A percentile compares a stretch with the other conserved stretches of the same genome.
Evolutionary conservation across 2,113 vertebrate species (phyloP).

Genomic region (Zosterops hypoxanthus): DNA sequence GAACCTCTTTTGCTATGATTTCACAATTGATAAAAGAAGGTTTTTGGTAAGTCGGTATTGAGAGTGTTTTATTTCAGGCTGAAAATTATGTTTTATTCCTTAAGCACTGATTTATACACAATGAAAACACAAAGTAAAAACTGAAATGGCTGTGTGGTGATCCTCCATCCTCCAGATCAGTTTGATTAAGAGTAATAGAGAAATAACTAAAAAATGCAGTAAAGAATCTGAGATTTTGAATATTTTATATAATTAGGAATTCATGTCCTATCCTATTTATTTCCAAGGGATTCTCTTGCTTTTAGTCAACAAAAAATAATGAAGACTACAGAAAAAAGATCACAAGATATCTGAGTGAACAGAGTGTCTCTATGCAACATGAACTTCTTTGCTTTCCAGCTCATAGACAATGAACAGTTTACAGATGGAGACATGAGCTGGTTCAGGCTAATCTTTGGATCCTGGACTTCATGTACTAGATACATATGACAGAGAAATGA

Average conservation of each 20-base stretch:
- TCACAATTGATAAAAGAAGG: neutral
- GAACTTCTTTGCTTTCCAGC: neutral
- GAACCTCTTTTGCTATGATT: neutral
- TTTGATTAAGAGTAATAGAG: neutral
- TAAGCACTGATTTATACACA: neutral
- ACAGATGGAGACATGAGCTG: neutral
- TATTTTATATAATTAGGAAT: neutral
- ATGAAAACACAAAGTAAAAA: neutral
- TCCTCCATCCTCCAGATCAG: neutral
- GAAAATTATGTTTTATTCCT: neutral
- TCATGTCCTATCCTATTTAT: neutral
- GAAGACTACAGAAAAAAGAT: neutral
- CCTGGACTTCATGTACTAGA: neutral
- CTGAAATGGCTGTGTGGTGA: accelerated
- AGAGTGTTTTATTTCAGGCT: neutral
- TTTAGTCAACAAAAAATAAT: neutral
- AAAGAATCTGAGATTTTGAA: neutral
- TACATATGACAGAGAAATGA: conserved; percentile 13
- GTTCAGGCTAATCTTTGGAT: neutral
- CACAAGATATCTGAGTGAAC: neutral
- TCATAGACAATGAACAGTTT: neutral
- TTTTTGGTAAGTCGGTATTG: neutral
- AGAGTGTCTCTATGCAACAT: neutral
- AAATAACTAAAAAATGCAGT: neutral
- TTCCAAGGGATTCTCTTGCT: neutral